These are phyloP conservation scores for Halichoeres trimaculatus DNA, from an alignment of 2,113 vertebrate genomes.

Conservation along the genomic window DNA sequence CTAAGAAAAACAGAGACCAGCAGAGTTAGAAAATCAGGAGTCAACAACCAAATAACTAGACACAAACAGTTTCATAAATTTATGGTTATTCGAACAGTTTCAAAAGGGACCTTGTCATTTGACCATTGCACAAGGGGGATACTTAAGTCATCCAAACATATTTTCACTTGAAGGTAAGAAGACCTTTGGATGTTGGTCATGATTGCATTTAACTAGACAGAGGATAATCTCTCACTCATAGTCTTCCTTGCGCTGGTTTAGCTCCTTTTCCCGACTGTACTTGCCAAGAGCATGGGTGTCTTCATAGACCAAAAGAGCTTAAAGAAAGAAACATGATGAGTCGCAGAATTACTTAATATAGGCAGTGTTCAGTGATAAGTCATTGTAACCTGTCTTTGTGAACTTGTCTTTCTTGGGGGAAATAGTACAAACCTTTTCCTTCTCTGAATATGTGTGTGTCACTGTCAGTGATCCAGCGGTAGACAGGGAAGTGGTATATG, in stretches of 20 bases:
- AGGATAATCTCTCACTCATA: conserved; percentile 43
- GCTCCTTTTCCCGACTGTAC: conserved; percentile 30
- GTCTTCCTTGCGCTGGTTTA: conserved; percentile 20
- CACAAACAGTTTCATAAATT: too few relatives aligned
- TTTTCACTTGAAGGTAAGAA: not conserved
- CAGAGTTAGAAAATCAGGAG: not conserved
- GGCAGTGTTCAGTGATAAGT: too few relatives aligned
- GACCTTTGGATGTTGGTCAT: too few relatives aligned
- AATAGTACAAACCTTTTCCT: conserved; percentile 63
- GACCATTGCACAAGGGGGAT: too few relatives aligned
- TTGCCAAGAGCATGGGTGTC: conserved; percentile 34
- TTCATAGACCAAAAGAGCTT: conserved; percentile 54
- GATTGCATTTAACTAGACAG: too few relatives aligned
- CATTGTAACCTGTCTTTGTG: not conserved
- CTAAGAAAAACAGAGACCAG: conserved; percentile 34
- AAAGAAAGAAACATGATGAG: not conserved
- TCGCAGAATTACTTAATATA: not conserved
- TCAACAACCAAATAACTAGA: too few relatives aligned
- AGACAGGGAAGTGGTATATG: conserved; percentile 65
- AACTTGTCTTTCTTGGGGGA: not conserved
- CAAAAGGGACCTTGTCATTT: not conserved
- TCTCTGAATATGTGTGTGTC: conserved; percentile 58
- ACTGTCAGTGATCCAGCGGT: conserved; percentile 62
- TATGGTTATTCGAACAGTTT: too few relatives aligned
- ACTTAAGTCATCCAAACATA: too few relatives aligned